Evolutionary conservation across 2,797 vertebrate species (phyloP).

Genomic region (Forpus xanthops): DNA sequence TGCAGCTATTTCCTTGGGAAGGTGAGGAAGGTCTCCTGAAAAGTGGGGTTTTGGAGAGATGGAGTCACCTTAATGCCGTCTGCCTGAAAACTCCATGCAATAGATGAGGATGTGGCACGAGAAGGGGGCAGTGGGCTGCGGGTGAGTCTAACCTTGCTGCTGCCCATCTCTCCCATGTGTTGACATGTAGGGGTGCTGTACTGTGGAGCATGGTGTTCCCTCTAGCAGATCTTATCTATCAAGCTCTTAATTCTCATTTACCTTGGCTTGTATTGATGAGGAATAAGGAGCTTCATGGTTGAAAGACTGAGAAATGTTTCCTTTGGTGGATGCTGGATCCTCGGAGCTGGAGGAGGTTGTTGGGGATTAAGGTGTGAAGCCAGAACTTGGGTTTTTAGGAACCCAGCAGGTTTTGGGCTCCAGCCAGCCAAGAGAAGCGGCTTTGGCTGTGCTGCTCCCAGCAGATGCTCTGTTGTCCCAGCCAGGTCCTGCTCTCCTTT

Average conservation of each 20-base stretch:
- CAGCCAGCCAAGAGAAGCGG: not conserved
- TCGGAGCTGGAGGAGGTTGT: not conserved
- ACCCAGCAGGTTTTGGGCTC: not conserved
- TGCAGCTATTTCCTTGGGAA: not conserved
- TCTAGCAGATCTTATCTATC: not conserved
- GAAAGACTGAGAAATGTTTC: not conserved
- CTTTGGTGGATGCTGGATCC: not conserved
- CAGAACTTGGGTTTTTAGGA: not conserved
- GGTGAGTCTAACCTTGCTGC: not conserved
- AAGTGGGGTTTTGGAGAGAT: not conserved
- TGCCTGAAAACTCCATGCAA: not conserved
- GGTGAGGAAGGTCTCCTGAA: not conserved
- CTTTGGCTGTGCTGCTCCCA: not conserved
- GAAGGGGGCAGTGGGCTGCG: not conserved
- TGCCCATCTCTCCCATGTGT: not conserved
- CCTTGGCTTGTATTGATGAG: not conserved
- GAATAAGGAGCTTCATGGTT: not conserved
- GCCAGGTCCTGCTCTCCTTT: not conserved
- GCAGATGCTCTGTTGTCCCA: not conserved
- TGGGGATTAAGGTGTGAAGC: not conserved
- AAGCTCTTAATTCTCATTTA: not conserved
- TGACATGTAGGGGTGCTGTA: not conserved
- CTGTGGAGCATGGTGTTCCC: not conserved
- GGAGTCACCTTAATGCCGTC: not conserved
- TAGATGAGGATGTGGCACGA: not conserved